Base-by-base conservation (phyloP, 2,113 vertebrate genomes). In the Clarias macrocephalus region DNA sequence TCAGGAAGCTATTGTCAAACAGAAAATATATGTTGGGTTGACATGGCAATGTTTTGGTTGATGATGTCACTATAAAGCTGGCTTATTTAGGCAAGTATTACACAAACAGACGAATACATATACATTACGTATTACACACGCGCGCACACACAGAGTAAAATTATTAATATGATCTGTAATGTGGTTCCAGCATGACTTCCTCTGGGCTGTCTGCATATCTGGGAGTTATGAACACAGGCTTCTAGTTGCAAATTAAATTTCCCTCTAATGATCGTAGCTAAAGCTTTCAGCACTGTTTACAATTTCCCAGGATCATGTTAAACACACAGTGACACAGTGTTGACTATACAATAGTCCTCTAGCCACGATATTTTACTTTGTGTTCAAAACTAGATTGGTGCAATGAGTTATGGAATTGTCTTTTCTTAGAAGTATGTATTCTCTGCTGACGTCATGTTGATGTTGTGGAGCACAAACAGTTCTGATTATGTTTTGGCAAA, bases 201-300 rank as follows among this genome's bases (percentile, higher is more conserved):
- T 80, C 12, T 56, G 62, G n/a, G 18, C n/a, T 62, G 54, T 68
- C 65, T 81, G 30, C n/a, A 23, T n/a, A 77, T 85, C 63, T 79
- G 28, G 63, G 75, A 86, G 11, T 66, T 57, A 37, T 37, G 28
- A 79, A 23, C 75, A 68, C 62, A 77, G 60, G 37, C 73, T 7
- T 81, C 79, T 21, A 82, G 62, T 42, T n/a, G 10, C 25, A 65
- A 48, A 82, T 82, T 15, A 81, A 30, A 63, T 82, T 62, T 79
- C 54, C 73, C 73, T 76, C 1, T 33, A 23, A 80, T 33, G 19
- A 63, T 25, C 1, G 48, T 63, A 42, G 11, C 30, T 63, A 23
- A 82, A 66, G 5, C 62, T 8, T 86, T 88, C 75, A 33, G 54
- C 57, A 82, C 5, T 68, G 80, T 62, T 82, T 85, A 85, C 87